Evolutionary conservation across 2,797 vertebrate genomes (phyloP).

Genomic region (Morelia viridis): DNA sequence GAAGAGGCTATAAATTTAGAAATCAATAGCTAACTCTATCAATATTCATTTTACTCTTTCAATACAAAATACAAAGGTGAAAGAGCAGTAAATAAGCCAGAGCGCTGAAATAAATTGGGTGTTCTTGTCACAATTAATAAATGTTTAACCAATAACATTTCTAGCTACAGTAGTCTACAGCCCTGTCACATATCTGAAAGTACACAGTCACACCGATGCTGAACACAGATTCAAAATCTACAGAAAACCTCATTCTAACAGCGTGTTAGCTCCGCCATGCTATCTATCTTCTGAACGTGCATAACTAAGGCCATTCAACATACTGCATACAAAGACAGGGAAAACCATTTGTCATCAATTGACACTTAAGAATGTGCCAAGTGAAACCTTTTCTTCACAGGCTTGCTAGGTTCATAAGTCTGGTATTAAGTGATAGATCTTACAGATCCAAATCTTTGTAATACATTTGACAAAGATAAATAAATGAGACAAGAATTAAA

Average conservation of each 20-base stretch:
- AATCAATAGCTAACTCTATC: slow-evolving; percentile 82
- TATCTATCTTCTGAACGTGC: slow-evolving; percentile 4
- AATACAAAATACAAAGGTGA: slow-evolving; percentile 82
- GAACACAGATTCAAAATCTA: slow-evolving; percentile 55
- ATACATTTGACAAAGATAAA: slow-evolving; percentile 11
- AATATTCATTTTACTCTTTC: slow-evolving; percentile 84
- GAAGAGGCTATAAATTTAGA: slow-evolving; percentile 77
- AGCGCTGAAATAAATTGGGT: slow-evolving; percentile 78
- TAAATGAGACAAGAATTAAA: slow-evolving; percentile 7
- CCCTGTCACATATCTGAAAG: slow-evolving; percentile 54
- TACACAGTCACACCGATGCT: slow-evolving; percentile 42
- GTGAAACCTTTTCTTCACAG: slow-evolving; percentile 25
- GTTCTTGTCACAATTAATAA: slow-evolving; percentile 83
- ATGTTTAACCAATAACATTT: slow-evolving; percentile 71
- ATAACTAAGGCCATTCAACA: slow-evolving; percentile 27
- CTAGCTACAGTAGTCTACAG: slow-evolving; percentile 59
- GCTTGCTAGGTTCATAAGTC: background rate
- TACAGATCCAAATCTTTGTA: background rate
- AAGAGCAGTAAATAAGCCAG: slow-evolving; percentile 80
- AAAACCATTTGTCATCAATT: slow-evolving; percentile 23
- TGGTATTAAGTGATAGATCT: background rate
- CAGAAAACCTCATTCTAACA: background rate
- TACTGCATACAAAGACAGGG: background rate
- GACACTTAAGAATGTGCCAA: slow-evolving; percentile 40
- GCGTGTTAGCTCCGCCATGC: background rate